Evolutionary conservation across 2,888 invertebrate genomes (phyloP).

Genomic region (Athetis lepigone): DNA sequence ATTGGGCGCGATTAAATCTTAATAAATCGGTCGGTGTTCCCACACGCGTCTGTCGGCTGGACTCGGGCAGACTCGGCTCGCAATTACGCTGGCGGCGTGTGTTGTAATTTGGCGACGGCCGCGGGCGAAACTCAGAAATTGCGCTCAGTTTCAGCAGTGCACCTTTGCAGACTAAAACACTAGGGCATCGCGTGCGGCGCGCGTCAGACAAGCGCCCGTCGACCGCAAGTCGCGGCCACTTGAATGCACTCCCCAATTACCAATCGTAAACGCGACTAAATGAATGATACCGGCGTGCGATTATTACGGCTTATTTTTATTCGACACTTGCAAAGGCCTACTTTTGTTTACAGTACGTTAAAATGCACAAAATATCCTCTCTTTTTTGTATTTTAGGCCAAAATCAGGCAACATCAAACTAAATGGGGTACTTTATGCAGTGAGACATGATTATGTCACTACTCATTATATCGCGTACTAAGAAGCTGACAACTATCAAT

Average conservation of each 20-base stretch:
- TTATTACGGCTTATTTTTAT: slow-evolving; percentile 58
- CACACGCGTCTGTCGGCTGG: slow-evolving; percentile 78
- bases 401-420: too few species aligned
- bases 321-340: slow-evolving; percentile 50
- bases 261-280: slow-evolving; percentile 86
- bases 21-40: slow-evolving; percentile 87
- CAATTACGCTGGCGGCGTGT: slow-evolving; percentile 85
- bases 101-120: slow-evolving; percentile 85
- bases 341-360: slow-evolving; percentile 45
- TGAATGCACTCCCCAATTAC: slow-evolving; percentile 86
- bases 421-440: background rate
- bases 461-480: background rate
- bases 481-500: slow-evolving; percentile 30
- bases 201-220: slow-evolving; percentile 70
- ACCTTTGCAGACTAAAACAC: slow-evolving; percentile 68
- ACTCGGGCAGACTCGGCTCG: slow-evolving; percentile 68
- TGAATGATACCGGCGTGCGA: slow-evolving; percentile 72
- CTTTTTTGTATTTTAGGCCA: slow-evolving; percentile 13
- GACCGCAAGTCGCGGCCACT: slow-evolving; percentile 77
- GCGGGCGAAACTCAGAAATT: slow-evolving; percentile 84
- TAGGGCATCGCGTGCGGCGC: slow-evolving; percentile 79
- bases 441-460: background rate
- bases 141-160: slow-evolving; percentile 78
- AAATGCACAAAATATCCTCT: slow-evolving; percentile 15
- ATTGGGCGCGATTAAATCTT: slow-evolving; percentile 88